Percentiles rank a stretch among this genome's conserved stretches.
phyloP scores from a whole-genome alignment of 2,113 vertebrate genomes.

The Ictidomys tridecemlineatus region DNA sequence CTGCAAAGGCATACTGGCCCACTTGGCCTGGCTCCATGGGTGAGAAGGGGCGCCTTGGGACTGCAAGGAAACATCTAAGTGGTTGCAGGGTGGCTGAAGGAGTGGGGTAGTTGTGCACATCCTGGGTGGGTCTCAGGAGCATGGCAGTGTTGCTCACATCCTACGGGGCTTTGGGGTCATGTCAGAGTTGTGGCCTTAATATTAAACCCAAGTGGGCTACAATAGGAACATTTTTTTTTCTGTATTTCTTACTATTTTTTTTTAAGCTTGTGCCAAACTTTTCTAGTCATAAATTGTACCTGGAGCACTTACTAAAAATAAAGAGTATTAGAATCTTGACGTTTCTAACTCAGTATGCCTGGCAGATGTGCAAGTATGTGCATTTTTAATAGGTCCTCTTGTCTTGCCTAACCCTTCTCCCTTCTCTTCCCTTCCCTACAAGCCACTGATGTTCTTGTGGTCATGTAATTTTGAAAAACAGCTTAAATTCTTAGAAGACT shows the following conservation, averaged over 20 bases:
- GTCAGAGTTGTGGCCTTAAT: no score
- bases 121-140: no score
- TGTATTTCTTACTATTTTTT: background rate
- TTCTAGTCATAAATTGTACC: background rate
- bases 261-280: background rate
- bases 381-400: background rate
- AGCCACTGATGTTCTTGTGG: background rate
- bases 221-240: background rate
- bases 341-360: background rate
- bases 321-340: background rate
- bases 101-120: no score
- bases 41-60: no score
- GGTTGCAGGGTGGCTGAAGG: no score
- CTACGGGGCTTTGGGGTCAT: no score
- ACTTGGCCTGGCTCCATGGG: no score
- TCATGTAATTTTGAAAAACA: background rate
- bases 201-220: no score
- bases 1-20: no score
- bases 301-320: background rate
- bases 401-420: background rate
- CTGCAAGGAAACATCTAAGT: no score
- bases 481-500: slow-evolving; percentile 9
- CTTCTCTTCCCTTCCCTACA: background rate
- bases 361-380: background rate
- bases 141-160: no score